Base-by-base conservation (phyloP, 2,797 vertebrate species). In the Tauraco hartlaubi region DNA sequence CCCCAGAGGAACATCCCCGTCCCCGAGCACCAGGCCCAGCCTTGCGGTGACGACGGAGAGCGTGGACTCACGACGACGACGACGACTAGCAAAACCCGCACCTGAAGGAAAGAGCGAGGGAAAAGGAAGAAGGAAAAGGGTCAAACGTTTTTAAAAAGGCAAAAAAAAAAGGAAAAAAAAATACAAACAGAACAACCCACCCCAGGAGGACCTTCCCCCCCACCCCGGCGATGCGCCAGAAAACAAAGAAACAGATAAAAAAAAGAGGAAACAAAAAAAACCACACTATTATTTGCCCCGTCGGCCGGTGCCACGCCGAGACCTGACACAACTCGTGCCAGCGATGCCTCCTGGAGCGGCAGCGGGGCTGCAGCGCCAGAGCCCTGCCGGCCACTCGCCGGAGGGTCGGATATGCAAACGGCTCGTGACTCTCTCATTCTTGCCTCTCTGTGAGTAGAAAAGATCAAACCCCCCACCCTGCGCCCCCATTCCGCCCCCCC, bases 21-120 rank as follows among this genome's bases (percentile, higher is more conserved):
- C 88, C 77, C 92, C 62, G 90, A 96, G 92, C 93, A 82, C 92
- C 95, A 94, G 95, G 94, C 94, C 94, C 64, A 75, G 96, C 97
- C 97, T 96, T 94, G 95, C 68, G 84, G 96, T 96, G 97, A 97
- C 87, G 91, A 96, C 39, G 82, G 89, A 96, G 95, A 97, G 90
- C 52, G 85, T 31, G 62, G 96, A 88, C 92, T 77, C 33, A 96
- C 62, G 2, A 92, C 21, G 80, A 94, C 41, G 92, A 91, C 55
- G 48, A 94, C 22, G 82, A 92, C 91, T 94, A 90, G 78, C 76
- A 93, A 88, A 96, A 83, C 69, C 90, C 80, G 80, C 78, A 92
- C 80, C 93, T 23, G 76, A 91, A 90, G 90, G 79, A 85, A 91
- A 80, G 78, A 85, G 85, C 46, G 77, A 90, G 85, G 91, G 91